Conservation (phyloP, 2,888 invertebrate genomes). For the Phlogophora meticulosa region DNA sequence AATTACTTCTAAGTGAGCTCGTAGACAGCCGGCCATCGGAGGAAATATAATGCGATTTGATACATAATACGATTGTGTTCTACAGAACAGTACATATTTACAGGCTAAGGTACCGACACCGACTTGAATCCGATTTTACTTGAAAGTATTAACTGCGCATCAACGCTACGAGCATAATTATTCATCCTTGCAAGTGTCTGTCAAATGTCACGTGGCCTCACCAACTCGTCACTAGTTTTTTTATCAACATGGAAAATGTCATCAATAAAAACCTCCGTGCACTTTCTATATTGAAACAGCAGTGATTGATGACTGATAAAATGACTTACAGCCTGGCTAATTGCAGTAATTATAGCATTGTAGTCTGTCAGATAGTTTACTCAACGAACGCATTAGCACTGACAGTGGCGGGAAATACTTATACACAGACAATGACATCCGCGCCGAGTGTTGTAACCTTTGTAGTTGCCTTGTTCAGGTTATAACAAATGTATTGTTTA, state of each 20-base stretch:
- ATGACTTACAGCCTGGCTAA: slow-evolving; percentile 1
- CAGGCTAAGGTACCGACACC: no score
- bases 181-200: no score
- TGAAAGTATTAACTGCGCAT: no score
- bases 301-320: slow-evolving; percentile 14
- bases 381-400: slow-evolving; percentile 26
- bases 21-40: neutral
- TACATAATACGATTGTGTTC: neutral
- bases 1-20: slow-evolving; percentile 11
- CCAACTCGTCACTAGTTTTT: no score
- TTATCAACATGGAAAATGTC: neutral
- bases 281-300: slow-evolving; percentile 2
- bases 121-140: no score
- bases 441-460: slow-evolving; percentile 5
- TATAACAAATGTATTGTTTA: slow-evolving; percentile 1
- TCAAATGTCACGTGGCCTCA: no score
- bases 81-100: neutral
- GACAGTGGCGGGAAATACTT: slow-evolving; percentile 10
- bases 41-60: slow-evolving; percentile 5
- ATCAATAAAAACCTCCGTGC: neutral
- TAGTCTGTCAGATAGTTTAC: slow-evolving; percentile 12
- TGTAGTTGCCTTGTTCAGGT: slow-evolving; percentile 19
- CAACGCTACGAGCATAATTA: no score
- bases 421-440: slow-evolving; percentile 6
- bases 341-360: slow-evolving; percentile 27